Percentiles rank a stretch among this genome's conserved stretches.
phyloP scores from a whole-genome alignment of 1,140 invertebrate species.

The Whitmania pigra region DNA sequence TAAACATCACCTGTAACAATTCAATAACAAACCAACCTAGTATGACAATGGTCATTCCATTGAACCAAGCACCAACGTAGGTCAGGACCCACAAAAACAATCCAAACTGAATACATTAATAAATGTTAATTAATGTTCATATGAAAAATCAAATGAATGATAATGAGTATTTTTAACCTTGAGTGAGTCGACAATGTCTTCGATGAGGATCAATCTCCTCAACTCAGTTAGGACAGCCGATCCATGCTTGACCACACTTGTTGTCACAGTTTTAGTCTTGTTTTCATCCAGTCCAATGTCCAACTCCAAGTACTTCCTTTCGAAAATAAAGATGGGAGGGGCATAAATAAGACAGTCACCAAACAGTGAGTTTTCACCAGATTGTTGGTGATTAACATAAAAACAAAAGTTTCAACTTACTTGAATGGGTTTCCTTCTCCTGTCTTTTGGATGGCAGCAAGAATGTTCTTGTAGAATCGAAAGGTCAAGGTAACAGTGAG shows the following conservation, averaged over 20 bases:
- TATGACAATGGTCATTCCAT: constrained; percentile 89
- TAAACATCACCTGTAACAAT: constrained; percentile 1
- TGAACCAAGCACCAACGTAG: constrained; percentile 92
- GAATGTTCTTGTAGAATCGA: constrained; percentile 86
- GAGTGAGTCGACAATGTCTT: constrained; percentile 81
- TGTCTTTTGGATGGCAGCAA: constrained; percentile 90
- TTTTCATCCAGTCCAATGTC: constrained; percentile 73
- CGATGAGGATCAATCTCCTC: constrained; percentile 81
- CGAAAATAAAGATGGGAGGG: constrained; percentile 32
- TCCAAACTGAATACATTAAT: constrained; percentile 63
- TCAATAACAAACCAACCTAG: constrained; percentile 56
- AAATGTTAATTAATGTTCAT: too few relatives aligned
- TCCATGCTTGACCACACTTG: constrained; percentile 65
- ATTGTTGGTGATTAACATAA: background rate
- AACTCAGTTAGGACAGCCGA: constrained; percentile 67
- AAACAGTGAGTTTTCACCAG: too few relatives aligned
- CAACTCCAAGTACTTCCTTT: constrained; percentile 68
- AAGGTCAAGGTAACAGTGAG: constrained; percentile 74
- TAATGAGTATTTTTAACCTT: constrained; percentile 37
- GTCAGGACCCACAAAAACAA: constrained; percentile 83
- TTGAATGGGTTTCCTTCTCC: constrained; percentile 94
- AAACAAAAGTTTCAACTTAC: constrained; percentile 42
- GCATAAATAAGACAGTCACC: background rate
- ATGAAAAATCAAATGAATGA: background rate
- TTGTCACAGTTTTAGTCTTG: constrained; percentile 70